Evolutionary conservation across 2,797 vertebrate species (phyloP), one percentile per base, ranked within the genome.

Genomic region (Orestias chungarensis): DNA sequence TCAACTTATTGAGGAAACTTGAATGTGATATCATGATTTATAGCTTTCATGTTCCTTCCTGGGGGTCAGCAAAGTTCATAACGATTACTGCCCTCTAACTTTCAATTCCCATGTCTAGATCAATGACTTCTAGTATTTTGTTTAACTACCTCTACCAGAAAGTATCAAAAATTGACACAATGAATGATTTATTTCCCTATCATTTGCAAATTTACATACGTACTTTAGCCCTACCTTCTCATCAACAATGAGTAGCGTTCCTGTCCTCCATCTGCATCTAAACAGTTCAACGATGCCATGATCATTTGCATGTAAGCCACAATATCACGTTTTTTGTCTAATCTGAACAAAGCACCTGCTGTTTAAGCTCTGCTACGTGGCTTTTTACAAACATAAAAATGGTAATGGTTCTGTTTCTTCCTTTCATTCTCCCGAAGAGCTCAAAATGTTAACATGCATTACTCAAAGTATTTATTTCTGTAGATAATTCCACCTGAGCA

Each of bases 21-120:
- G 15, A 66, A 66, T 29, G 31, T 42, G 35, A 44, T 75, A 43
- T 76, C 71, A 33, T 64, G 12, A 66, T 20, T 70, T 74, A 70
- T 54, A 66, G 31, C 31, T 20, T 80, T 85, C 55, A 46, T 42
- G 59, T 67, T 57, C 29, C 78, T 79, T 59, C 47, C 42, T 66
- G 25, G n/a, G 38, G 29, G 70, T 79, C 69, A 55, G 76, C 66
- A 17, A 74, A 73, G 65, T 49, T 69, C 72, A 64, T 55, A 29
- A 33, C 55, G 27, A 79, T 70, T 68, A 68, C 62, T 17, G 3
- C 35, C 27, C 57, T 35, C 15, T 35, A 3, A 4, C 68, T 10
- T 42, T n/a, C n/a, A n/a, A 42, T 44, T 17, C 43, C 43, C 14
- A 44, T 64, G 64, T 59, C 78, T 6, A 23, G 4, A 57, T 73